Percentiles rank a stretch among this genome's conserved stretches.
Conservation (phyloP, 1,140 invertebrate genomes). For the Gonioctena quinquepunctata region DNA sequence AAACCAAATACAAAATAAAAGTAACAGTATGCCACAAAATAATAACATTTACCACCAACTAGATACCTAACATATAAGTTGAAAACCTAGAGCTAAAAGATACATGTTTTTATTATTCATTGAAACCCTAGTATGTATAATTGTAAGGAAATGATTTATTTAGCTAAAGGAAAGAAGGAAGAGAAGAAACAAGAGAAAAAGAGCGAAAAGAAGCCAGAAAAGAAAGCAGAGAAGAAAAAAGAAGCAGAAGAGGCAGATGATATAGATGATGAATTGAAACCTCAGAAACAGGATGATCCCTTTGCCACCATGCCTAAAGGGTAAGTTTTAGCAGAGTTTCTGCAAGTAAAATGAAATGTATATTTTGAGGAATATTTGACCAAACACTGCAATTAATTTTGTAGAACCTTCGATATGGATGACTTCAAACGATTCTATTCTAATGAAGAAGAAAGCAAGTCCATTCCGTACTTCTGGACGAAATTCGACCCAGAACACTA, state of each 20-base stretch:
- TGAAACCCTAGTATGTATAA: too few species aligned
- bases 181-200: background rate
- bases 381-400: too few species aligned
- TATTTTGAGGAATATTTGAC: too few species aligned
- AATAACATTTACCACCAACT: too few species aligned
- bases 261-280: background rate
- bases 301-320: slow-evolving; percentile 1
- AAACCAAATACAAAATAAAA: too few species aligned
- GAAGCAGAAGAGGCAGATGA: background rate
- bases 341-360: too few species aligned
- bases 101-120: too few species aligned
- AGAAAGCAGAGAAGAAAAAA: background rate
- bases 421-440: slow-evolving; percentile 97
- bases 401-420: slow-evolving; percentile 89
- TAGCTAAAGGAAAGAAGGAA: background rate
- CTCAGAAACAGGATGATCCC: background rate
- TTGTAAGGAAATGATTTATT: too few species aligned
- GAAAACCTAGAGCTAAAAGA: too few species aligned
- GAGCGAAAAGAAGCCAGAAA: background rate
- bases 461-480: slow-evolving; percentile 97
- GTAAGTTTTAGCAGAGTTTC: background rate
- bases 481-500: slow-evolving; percentile 97
- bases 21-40: too few species aligned
- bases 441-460: slow-evolving; percentile 92
- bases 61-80: too few species aligned